Evolutionary conservation across 2,888 invertebrate genomes (phyloP).

Genomic region (Drosophila quinaria): DNA sequence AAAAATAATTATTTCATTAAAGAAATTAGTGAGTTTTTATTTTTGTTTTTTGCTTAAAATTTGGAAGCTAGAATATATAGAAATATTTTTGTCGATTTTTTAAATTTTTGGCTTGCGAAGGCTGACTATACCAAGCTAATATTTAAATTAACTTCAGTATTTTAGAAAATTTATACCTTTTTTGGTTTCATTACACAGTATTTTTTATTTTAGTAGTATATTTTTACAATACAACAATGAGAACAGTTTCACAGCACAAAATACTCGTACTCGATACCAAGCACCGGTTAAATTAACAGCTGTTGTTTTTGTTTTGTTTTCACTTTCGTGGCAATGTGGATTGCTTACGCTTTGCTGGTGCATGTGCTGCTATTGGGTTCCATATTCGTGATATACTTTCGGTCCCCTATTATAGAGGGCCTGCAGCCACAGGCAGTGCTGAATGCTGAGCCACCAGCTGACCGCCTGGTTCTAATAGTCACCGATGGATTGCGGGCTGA

Average conservation of each 20-base stretch:
- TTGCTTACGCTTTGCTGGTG: constrained; percentile 86
- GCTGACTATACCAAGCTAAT: no score
- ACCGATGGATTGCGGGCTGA: constrained; percentile 97
- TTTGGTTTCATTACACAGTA: no score
- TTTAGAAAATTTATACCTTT: no score
- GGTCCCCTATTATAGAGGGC: constrained; percentile 92
- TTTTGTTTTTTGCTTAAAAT: no score
- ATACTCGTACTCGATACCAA: constrained; percentile 40
- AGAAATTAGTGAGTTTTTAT: no score
- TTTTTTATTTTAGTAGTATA: no score
- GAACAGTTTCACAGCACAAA: constrained; percentile 4
- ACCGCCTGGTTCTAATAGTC: constrained; percentile 94
- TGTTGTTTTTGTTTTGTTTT: constrained; percentile 24
- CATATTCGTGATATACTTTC: constrained; percentile 97
- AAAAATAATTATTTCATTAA: no score
- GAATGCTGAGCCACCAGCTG: constrained; percentile 86
- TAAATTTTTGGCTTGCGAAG: no score
- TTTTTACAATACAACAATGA: constrained; percentile 1
- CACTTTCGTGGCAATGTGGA: constrained; percentile 76
- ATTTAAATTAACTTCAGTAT: no score
- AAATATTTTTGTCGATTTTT: no score
- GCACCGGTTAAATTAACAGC: constrained; percentile 27
- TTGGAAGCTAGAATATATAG: no score
- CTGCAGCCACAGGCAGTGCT: constrained; percentile 64
- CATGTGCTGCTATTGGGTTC: constrained; percentile 93